Conservation (phyloP, 2,113 vertebrate genomes). For the Bubo scandiacus region DNA sequence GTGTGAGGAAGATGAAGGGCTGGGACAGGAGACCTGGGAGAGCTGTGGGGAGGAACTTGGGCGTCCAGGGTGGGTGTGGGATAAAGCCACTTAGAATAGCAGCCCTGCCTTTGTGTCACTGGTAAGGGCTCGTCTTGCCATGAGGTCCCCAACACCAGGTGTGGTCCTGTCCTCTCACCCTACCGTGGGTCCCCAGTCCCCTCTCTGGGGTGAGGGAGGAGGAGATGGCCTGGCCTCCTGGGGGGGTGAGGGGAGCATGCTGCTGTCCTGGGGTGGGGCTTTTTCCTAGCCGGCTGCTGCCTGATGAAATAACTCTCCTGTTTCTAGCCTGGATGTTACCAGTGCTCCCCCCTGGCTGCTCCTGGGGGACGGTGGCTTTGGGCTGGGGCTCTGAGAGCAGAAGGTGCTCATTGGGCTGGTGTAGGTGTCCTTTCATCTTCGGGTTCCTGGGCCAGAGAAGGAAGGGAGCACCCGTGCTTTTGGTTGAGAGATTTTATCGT, state of each 20-base stretch:
- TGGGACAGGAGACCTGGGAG: background rate
- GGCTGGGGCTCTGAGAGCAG: background rate
- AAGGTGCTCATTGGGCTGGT: background rate
- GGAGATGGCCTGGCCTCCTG: too few relatives aligned
- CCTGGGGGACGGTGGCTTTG: background rate
- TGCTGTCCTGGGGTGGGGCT: too few relatives aligned
- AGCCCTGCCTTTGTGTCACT: background rate
- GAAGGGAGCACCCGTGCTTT: background rate
- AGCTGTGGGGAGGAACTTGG: background rate
- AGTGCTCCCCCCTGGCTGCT: background rate
- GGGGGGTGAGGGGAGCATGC: background rate
- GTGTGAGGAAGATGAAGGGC: background rate
- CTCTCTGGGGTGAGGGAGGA: rapidly evolving
- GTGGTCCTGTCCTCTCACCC: background rate
- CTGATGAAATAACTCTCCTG: background rate
- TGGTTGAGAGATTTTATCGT: rapidly evolving
- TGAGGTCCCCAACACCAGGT: background rate
- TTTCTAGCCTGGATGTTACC: background rate
- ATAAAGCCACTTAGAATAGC: rapidly evolving
- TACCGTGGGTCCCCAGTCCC: rapidly evolving
- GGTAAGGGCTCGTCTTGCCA: background rate
- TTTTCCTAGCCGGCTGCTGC: background rate
- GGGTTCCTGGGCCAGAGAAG: background rate
- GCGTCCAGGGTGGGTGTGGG: background rate
- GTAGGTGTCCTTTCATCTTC: background rate